phyloP scores from a whole-genome alignment of 2,797 vertebrate genomes.

The Steatocranus sp. region DNA sequence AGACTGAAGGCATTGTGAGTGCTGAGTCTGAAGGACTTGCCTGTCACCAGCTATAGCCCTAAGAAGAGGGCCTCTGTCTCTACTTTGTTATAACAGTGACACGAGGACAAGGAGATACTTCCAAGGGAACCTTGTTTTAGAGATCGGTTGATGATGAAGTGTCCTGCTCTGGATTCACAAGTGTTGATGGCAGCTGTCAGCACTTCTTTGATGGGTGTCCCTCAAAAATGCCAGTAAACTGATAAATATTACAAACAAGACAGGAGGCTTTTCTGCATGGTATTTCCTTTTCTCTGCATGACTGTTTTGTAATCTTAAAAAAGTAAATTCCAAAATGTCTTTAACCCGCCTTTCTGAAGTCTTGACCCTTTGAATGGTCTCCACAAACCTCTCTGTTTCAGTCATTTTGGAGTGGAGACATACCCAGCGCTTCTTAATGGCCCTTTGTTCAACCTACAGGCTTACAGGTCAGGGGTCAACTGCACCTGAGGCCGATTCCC shows the following conservation, averaged over 20 bases:
- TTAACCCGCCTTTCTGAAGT: neutral
- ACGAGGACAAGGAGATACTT: conserved; percentile 51
- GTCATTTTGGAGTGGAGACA: conserved; percentile 57
- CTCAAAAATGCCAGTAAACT: neutral
- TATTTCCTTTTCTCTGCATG: neutral
- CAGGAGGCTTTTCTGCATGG: neutral
- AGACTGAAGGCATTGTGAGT: conserved; percentile 70
- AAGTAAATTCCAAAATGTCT: neutral
- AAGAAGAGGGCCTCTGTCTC: conserved; percentile 48
- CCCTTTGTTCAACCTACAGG: conserved; percentile 80
- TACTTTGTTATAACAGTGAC: conserved; percentile 48
- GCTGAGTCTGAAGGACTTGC: conserved; percentile 42
- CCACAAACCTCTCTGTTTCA: conserved; percentile 48
- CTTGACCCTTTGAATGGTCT: conserved; percentile 44
- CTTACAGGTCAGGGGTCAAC: conserved; percentile 76
- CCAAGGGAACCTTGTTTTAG: conserved; percentile 61
- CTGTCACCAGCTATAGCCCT: conserved; percentile 61
- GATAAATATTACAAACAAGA: neutral
- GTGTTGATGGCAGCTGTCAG: conserved; percentile 64
- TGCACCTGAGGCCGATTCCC: conserved; percentile 82
- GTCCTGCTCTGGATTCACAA: conserved; percentile 59
- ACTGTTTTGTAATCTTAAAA: neutral
- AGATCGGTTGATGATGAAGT: conserved; percentile 66
- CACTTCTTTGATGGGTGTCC: conserved; percentile 45
- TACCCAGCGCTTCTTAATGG: conserved; percentile 68